A percentile compares a stretch with the other conserved stretches of the same genome.
Conservation (phyloP, 2,888 invertebrate genomes). For the Buathra laborator region DNA sequence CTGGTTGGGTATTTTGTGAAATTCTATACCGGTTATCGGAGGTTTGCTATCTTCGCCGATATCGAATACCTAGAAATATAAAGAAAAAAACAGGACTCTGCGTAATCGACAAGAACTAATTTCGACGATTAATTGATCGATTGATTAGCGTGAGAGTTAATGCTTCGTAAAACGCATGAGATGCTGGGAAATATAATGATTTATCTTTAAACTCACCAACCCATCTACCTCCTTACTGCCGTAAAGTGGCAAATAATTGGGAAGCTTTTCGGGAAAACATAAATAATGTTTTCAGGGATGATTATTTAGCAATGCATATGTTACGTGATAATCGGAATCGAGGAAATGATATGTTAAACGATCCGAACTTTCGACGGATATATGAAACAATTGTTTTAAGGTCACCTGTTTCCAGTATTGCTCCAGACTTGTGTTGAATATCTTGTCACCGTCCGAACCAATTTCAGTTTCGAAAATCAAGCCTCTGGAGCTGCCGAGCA, state of each 20-base stretch:
- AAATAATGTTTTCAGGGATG: constrained; percentile 64
- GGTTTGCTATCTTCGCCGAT: constrained; percentile 92
- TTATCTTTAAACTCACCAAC: constrained; percentile 87
- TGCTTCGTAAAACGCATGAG: constrained; percentile 11
- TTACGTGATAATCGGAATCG: constrained; percentile 19
- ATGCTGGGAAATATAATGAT: constrained; percentile 37
- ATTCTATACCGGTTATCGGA: constrained; percentile 95
- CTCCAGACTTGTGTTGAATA: constrained; percentile 91
- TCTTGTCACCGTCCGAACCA: constrained; percentile 92
- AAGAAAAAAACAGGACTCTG: constrained; percentile 67
- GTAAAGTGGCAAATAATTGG: constrained; percentile 91
- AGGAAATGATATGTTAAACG: too few species aligned
- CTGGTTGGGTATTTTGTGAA: constrained; percentile 90
- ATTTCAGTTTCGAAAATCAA: constrained; percentile 96
- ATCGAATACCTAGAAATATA: constrained; percentile 91
- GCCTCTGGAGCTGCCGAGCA: constrained; percentile 96
- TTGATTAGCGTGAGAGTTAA: constrained; percentile 27
- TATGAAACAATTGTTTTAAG: not conserved
- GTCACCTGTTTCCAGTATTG: constrained; percentile 95
- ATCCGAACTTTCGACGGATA: not conserved
- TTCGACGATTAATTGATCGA: constrained; percentile 13
- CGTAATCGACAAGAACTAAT: constrained; percentile 2
- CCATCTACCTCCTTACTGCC: constrained; percentile 91
- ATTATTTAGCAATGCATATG: constrained; percentile 42
- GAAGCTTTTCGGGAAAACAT: constrained; percentile 86